Evolutionary conservation across 53 echinoderm and acorn worm species (phyloP).

Genomic region (Echinometra lucunter): DNA sequence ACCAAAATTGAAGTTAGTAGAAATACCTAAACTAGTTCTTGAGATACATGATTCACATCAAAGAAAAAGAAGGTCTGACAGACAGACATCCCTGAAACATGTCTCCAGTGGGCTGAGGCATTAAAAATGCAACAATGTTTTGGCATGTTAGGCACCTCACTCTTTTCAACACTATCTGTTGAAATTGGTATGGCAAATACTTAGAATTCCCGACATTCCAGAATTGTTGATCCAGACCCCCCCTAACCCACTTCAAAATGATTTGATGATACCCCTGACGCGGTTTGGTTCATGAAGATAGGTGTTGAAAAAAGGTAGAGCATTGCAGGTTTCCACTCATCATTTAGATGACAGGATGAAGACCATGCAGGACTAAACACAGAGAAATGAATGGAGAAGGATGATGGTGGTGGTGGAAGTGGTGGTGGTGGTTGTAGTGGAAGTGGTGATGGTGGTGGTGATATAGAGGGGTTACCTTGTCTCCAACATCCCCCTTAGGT

Average conservation of each 20-base stretch:
- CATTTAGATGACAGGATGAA: background rate
- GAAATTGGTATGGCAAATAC: background rate
- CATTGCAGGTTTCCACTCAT: background rate
- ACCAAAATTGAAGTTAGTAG: too few relatives aligned
- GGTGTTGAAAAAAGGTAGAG: background rate
- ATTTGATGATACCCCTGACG: too few relatives aligned
- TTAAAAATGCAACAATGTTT: too few relatives aligned
- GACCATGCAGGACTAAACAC: conserved; percentile 26
- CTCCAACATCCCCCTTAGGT: conserved; percentile 58
- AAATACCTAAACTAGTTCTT: too few relatives aligned
- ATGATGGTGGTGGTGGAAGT: conserved; percentile 29
- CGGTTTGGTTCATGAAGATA: background rate
- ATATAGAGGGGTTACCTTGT: conserved; percentile 49
- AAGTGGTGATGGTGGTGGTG: conserved; percentile 40
- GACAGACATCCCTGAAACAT: too few relatives aligned
- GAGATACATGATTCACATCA: too few relatives aligned
- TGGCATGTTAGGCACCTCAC: background rate
- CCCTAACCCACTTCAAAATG: too few relatives aligned
- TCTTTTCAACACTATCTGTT: background rate
- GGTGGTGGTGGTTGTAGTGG: conserved; percentile 41
- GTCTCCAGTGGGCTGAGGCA: too few relatives aligned
- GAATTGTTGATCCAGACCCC: background rate
- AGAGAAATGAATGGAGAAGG: background rate
- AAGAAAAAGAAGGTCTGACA: too few relatives aligned
- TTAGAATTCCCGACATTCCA: background rate